Evolutionary conservation across 2,888 invertebrate species (phyloP), one percentile per base, ranked within the genome.

Genomic region (Stenolophus ochropezus): DNA sequence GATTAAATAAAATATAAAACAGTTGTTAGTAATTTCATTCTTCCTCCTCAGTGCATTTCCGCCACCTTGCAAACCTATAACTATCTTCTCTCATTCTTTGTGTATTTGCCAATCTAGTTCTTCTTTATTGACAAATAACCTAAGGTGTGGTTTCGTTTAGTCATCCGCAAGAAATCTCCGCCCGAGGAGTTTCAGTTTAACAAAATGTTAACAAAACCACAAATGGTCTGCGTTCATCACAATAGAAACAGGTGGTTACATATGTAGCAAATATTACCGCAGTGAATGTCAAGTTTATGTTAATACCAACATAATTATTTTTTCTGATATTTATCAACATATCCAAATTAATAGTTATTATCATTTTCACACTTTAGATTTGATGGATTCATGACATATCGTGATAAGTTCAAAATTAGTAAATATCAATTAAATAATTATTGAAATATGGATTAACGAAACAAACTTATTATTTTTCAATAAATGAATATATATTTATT

Each of bases 221-320:
- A 69, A 69, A 33, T 61, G 20, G 33, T 42, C 18, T 18, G 18
- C 18, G 18, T n/a, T 27, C 1, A 65, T 33, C 33, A 65, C 21
- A 58, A 58, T 6, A 23, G 25, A 58, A 58, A 58, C 14, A 23
- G 25, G 1, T 1, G 1, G 1, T 5, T 14, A 25, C 61, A 61
- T 25, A 18, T 69, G 65, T 33, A 69, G 27, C 16, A 61, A 56
- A 56, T 56, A 14, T 61, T 23, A 18, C n/a, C 5, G 16, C 27
- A 11, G 6, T 33, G 33, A 69, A 69, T 69, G 65, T 69, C 65
- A 69, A 69, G 65, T 33, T 69, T 69, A 14, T 69, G 20, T 18
- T 4, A 33, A 33, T 33, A 33, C 18, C 33, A 18, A 14, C 65
- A 69, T 33, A 18, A 33, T 69, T 18, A 14, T 23, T 14, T n/a